Evolutionary conservation across 1,140 invertebrate genomes (phyloP).

Genomic region (Trinorchestia longiramus): DNA sequence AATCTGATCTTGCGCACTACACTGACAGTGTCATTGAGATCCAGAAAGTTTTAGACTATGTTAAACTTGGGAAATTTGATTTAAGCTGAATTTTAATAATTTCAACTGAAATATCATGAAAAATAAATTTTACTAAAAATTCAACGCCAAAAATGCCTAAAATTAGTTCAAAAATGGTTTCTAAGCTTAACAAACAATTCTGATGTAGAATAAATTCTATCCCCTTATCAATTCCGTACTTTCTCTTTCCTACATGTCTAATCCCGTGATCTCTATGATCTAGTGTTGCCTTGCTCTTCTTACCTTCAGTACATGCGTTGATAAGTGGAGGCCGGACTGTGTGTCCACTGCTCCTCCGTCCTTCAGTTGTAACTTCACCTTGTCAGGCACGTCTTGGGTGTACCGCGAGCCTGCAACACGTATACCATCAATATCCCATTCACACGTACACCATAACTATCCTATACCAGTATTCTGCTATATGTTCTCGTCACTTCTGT

Average conservation of each 20-base stretch:
- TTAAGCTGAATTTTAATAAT: too few species aligned
- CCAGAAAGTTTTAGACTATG: too few species aligned
- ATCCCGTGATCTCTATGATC: not conserved
- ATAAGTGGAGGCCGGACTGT: slow-evolving; percentile 83
- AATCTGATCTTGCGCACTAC: too few species aligned
- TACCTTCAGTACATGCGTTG: slow-evolving; percentile 83
- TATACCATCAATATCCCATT: not conserved
- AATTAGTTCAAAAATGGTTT: too few species aligned
- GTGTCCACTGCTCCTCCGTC: slow-evolving; percentile 89
- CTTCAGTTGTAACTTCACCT: slow-evolving; percentile 84
- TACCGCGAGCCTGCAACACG: not conserved
- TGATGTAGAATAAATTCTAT: too few species aligned
- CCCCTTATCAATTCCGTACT: not conserved
- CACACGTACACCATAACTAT: not conserved
- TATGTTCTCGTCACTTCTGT: not conserved
- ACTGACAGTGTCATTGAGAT: too few species aligned
- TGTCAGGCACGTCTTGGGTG: slow-evolving; percentile 67
- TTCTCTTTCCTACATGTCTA: not conserved
- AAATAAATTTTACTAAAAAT: too few species aligned
- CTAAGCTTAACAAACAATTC: too few species aligned
- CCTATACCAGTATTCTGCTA: not conserved
- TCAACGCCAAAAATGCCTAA: too few species aligned
- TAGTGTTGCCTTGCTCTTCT: slow-evolving; percentile 11
- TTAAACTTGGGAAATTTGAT: too few species aligned
- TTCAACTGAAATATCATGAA: too few species aligned